These are phyloP conservation scores for Thunnus maccoyii DNA, from an alignment of 2,113 vertebrate genomes.

Conservation along the genomic window DNA sequence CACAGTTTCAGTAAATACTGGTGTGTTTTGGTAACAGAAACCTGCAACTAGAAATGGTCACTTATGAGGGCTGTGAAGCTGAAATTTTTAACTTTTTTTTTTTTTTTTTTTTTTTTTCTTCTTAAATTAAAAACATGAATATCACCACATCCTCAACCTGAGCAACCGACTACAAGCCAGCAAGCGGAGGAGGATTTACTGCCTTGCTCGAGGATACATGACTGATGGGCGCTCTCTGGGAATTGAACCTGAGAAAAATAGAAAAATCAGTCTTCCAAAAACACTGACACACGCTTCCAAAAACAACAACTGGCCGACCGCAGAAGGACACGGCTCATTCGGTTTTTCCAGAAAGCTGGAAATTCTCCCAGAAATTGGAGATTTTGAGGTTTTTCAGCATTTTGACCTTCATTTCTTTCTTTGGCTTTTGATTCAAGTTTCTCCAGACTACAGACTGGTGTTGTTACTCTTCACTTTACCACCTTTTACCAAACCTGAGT, in stretches of 20 bases:
- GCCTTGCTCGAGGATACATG: slow-evolving; percentile 19
- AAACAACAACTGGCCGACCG: not conserved
- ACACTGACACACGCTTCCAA: too few relatives aligned
- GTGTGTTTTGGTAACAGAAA: not conserved
- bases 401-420: not conserved
- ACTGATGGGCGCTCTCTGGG: too few relatives aligned
- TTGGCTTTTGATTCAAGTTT: not conserved
- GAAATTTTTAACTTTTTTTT: not conserved
- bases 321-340: not conserved
- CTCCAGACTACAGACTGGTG: rapidly evolving
- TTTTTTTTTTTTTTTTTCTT: too few relatives aligned
- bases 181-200: not conserved
- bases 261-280: not conserved
- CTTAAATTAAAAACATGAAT: too few relatives aligned
- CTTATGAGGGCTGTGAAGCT: too few relatives aligned
- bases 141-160: not conserved
- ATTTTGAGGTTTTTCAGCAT: not conserved
- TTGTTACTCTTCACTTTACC: not conserved
- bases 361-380: not conserved
- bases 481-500: not conserved
- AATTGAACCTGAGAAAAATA: not conserved
- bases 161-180: not conserved
- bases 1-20: not conserved
- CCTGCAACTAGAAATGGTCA: too few relatives aligned
- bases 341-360: not conserved